Percentiles rank a stretch among this genome's conserved stretches.
Conservation (phyloP, 2,888 invertebrate species). For the Apotomis turbidana region DNA sequence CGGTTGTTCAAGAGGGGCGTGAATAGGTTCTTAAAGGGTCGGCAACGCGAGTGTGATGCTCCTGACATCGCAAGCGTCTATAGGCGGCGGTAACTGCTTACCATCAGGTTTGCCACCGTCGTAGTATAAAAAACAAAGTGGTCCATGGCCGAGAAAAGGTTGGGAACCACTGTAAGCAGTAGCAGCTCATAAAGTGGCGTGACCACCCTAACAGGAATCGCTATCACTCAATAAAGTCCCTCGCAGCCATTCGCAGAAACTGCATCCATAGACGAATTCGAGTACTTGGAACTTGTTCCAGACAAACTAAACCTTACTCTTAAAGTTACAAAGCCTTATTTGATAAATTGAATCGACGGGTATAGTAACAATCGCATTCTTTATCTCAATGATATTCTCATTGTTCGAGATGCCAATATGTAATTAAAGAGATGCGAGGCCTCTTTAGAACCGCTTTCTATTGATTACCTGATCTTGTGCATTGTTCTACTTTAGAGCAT, state of each 20-base stretch:
- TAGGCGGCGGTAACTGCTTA: too few relatives aligned
- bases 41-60: too few relatives aligned
- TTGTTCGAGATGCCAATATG: constrained; percentile 33
- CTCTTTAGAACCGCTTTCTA: constrained; percentile 32
- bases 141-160: too few relatives aligned
- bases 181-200: constrained; percentile 20
- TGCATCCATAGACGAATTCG: constrained; percentile 35
- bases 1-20: too few relatives aligned
- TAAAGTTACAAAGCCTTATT: constrained; percentile 2
- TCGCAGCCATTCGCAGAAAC: constrained; percentile 35
- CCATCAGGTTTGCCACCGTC: too few relatives aligned
- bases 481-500: constrained; percentile 3
- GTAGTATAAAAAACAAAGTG: too few relatives aligned
- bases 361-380: constrained; percentile 41
- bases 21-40: too few relatives aligned
- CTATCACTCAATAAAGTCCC: constrained; percentile 26
- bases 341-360: constrained; percentile 19
- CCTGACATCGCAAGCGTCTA: too few relatives aligned
- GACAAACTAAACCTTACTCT: constrained; percentile 5
- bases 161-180: neutral
- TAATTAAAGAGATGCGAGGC: constrained; percentile 31
- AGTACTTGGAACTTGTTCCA: constrained; percentile 12
- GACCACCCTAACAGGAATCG: constrained; percentile 15
- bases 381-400: constrained; percentile 40
- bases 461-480: constrained; percentile 13